Conservation (phyloP, 2,797 vertebrate genomes). For the Salarias fasciatus region DNA sequence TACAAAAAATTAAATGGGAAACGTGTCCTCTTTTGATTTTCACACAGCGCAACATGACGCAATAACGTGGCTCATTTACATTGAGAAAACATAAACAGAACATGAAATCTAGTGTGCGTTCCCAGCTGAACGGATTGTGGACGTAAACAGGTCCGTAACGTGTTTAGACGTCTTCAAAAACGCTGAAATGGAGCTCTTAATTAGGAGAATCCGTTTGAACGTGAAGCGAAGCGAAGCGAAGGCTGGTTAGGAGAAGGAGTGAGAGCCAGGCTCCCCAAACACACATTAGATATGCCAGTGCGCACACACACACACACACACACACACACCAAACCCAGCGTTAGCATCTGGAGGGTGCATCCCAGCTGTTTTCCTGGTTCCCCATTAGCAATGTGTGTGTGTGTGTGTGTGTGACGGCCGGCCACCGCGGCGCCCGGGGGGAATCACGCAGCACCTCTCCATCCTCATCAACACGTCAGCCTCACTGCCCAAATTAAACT, state of each 20-base stretch:
- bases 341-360: conserved; percentile 68
- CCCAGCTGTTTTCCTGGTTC: conserved; percentile 69
- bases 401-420: conserved; percentile 55
- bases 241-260: conserved; percentile 8
- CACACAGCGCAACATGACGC: no score
- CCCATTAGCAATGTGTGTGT: conserved; percentile 63
- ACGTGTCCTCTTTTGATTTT: no score
- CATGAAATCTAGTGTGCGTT: no score
- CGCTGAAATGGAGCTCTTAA: no score
- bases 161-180: not conserved
- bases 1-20: no score
- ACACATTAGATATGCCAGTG: conserved; percentile 28
- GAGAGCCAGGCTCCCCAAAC: conserved; percentile 17
- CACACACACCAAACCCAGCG: conserved; percentile 18
- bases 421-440: conserved; percentile 64
- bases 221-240: conserved; percentile 8
- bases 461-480: conserved; percentile 80
- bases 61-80: no score
- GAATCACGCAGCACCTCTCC: conserved; percentile 74
- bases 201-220: not conserved
- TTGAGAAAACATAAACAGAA: no score
- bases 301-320: not conserved
- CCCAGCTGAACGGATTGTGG: no score
- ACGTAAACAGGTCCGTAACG: not conserved
- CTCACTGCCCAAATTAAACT: conserved; percentile 74